Percentiles rank a stretch among this genome's conserved stretches.
These are phyloP conservation scores for Sapajus apella DNA, from an alignment of 2,113 vertebrate species.

Conservation along the genomic window DNA sequence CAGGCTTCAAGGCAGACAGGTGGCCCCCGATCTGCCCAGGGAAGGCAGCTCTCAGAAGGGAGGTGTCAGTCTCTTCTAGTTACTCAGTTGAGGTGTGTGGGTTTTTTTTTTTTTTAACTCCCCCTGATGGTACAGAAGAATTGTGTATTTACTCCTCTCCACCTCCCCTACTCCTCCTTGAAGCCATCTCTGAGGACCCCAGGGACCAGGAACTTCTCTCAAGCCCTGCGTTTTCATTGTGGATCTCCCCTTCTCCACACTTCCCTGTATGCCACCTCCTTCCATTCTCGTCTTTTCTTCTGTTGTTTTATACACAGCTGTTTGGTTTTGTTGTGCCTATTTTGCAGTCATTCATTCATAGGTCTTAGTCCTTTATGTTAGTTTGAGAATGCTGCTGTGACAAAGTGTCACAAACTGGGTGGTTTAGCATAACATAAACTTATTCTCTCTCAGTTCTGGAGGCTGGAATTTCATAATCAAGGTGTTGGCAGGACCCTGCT, in stretches of 20 bases:
- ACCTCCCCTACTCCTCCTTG: background rate
- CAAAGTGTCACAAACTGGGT: background rate
- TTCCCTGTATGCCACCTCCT: accelerated
- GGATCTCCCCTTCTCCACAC: background rate
- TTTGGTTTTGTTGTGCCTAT: background rate
- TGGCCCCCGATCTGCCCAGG: background rate
- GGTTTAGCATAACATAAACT: background rate
- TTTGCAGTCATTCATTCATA: accelerated
- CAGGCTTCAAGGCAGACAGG: background rate
- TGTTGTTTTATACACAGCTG: background rate
- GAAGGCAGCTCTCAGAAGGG: background rate
- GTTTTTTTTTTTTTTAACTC: too few species aligned
- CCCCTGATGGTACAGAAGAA: background rate
- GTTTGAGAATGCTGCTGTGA: background rate
- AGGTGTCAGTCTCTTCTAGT: background rate
- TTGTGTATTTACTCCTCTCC: background rate
- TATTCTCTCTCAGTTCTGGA: background rate
- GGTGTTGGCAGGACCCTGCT: background rate
- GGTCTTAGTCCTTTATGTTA: background rate
- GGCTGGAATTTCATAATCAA: too few species aligned
- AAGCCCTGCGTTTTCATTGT: too few species aligned
- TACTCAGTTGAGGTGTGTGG: background rate
- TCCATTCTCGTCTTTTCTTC: background rate
- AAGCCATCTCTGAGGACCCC: background rate
- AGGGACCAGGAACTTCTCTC: background rate